phyloP scores from a whole-genome alignment of 2,888 invertebrate species.

The Ichneumoninae sp. region DNA sequence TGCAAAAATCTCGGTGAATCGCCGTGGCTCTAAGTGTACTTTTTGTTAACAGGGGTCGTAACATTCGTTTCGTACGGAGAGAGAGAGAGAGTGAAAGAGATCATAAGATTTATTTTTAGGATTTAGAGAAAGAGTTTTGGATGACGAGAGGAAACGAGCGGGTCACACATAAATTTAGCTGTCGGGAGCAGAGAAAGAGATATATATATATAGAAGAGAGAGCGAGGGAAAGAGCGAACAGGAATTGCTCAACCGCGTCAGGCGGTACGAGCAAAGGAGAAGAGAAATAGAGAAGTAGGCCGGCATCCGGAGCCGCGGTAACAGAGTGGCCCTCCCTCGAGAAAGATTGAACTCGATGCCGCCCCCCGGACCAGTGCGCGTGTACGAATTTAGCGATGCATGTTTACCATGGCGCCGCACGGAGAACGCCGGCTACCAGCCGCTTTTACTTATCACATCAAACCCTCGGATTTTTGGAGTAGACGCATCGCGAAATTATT shows the following conservation, averaged over 20 bases:
- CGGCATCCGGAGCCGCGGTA: slow-evolving; percentile 55
- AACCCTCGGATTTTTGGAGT: not conserved
- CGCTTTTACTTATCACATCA: slow-evolving; percentile 45
- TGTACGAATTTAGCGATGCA: slow-evolving; percentile 56
- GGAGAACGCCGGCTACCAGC: slow-evolving; percentile 5
- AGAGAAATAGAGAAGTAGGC: slow-evolving; percentile 59
- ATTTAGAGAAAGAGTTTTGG: slow-evolving; percentile 43
- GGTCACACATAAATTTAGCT: slow-evolving; percentile 66
- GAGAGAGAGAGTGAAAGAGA: slow-evolving; percentile 43
- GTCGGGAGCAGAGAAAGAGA: slow-evolving; percentile 23
- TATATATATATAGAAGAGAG: no score
- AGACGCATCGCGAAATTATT: slow-evolving; percentile 18
- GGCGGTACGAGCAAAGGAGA: slow-evolving; percentile 44
- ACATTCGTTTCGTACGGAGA: slow-evolving; percentile 8
- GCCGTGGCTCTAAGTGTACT: slow-evolving; percentile 1
- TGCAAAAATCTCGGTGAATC: not conserved
- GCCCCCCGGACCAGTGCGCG: slow-evolving; percentile 20
- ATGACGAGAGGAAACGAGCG: slow-evolving; percentile 52
- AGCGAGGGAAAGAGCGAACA: not conserved
- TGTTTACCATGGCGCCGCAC: slow-evolving; percentile 62
- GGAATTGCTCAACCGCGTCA: slow-evolving; percentile 53
- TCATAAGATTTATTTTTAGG: slow-evolving; percentile 42
- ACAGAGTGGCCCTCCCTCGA: slow-evolving; percentile 20
- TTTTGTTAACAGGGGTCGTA: slow-evolving; percentile 24
- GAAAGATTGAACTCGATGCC: slow-evolving; percentile 53